Evolutionary conservation across 2,113 vertebrate genomes (phyloP), one percentile per base, ranked within the genome.

Genomic region (Caloenas nicobarica): DNA sequence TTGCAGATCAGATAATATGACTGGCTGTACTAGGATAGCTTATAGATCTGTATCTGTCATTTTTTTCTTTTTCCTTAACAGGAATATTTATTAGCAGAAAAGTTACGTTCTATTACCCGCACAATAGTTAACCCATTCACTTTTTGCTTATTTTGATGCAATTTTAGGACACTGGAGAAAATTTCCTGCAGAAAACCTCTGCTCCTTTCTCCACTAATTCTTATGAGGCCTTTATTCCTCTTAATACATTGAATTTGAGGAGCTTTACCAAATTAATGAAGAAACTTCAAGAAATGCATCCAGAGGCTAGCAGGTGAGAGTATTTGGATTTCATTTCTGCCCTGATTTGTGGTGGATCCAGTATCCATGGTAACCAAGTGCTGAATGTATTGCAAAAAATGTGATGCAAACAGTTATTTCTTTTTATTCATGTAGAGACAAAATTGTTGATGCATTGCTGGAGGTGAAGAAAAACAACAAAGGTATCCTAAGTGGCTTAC

Each of bases 181-280:
- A 92, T 21, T 92, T 29, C 51, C 85, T 56, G 40, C 92, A 95
- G 58, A 89, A 96, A 34, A 88, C 94, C 54, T 87, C 92, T 71
- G 16, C 51, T 81, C 36, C 44, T 36, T 74, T 74, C 34, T 80
- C 83, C 62, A 44, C 70, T 33, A 48, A 92, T 34, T 34, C 68
- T 16, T 53, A 72, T 40, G 29, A 85, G 80, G 28, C 24, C 3
- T 96, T 96, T 82, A 69, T 95, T 53, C 96, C 97, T 88, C 81
- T 97, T 56, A 86, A 97, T 4, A 85, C 85, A 0, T 33, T 97
- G 92, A 98, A 97, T 42, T 86, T 97, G 61, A 96, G 91, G 56
- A 98, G 97, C 76, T 98, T 98, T 64, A 93, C 89, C 86, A 98
- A 97, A 93, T 91, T 98, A 80, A 33, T 98, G 65, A 97, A 93